Conservation (phyloP, 1,140 invertebrate genomes). For the Bombus pyrosoma region DNA sequence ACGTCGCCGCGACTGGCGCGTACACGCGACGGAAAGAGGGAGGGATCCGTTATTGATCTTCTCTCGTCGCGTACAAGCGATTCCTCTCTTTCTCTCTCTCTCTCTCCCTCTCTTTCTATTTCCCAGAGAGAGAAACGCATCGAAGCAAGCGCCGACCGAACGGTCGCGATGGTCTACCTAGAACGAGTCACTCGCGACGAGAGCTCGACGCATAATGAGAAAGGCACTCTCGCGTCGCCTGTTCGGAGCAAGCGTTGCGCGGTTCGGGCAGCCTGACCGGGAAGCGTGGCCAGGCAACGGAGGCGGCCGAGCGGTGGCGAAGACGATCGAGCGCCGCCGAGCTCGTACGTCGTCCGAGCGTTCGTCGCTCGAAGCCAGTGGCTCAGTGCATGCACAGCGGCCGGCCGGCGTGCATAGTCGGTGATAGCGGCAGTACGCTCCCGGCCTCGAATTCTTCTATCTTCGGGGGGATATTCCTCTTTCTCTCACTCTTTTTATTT, state of each 20-base stretch:
- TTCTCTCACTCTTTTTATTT: background rate
- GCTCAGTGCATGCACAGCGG: conserved; percentile 76
- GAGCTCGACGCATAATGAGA: conserved; percentile 55
- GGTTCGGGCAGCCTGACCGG: conserved; percentile 38
- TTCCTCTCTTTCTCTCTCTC: conserved; percentile 38
- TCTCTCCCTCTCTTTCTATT: conserved; percentile 1
- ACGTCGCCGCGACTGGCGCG: conserved; percentile 35
- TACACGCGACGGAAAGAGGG: conserved; percentile 46
- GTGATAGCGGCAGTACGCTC: conserved; percentile 35
- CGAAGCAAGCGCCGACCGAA: background rate
- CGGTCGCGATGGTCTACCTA: background rate
- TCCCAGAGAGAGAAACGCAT: background rate
- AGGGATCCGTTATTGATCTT: conserved; percentile 68
- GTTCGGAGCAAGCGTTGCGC: conserved; percentile 4
- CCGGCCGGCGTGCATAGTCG: conserved; percentile 75
- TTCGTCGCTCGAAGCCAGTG: conserved; percentile 54
- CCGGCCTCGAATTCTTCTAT: background rate
- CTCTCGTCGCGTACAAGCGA: conserved; percentile 36
- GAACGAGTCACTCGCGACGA: conserved; percentile 48
- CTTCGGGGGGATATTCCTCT: background rate
- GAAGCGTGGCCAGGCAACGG: conserved; percentile 56
- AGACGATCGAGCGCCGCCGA: conserved; percentile 49
- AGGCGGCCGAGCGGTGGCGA: conserved; percentile 33
- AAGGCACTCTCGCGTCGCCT: conserved; percentile 19
- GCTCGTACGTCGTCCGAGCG: conserved; percentile 53